Conservation (phyloP, 1,140 invertebrate genomes). For the Globodera rostochiensis region DNA sequence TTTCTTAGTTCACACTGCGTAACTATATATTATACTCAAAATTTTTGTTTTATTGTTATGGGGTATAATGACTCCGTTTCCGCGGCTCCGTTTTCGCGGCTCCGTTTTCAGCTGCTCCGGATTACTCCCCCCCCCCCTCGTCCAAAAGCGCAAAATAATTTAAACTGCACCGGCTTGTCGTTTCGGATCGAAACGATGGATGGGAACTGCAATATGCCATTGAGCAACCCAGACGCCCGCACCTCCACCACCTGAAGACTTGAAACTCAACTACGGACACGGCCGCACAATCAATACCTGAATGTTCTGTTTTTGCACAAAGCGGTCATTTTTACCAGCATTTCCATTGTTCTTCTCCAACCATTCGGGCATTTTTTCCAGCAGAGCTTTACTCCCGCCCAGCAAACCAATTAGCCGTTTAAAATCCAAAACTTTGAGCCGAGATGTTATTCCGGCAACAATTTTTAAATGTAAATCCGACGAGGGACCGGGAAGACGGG, state of each 20-base stretch:
- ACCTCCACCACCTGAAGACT: conserved; percentile 47
- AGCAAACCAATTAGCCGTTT: conserved; percentile 36
- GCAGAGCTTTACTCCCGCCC: not conserved
- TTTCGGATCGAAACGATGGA: conserved; percentile 40
- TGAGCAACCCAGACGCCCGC: conserved; percentile 47
- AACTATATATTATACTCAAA: no score
- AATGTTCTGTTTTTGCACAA: conserved; percentile 33
- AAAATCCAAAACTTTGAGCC: conserved; percentile 44
- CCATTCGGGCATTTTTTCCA: conserved; percentile 31
- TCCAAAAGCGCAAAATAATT: not conserved
- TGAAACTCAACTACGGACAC: not conserved
- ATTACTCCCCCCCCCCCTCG: no score
- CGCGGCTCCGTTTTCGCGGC: no score
- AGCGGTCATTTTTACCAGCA: conserved; percentile 22
- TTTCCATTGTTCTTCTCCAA: conserved; percentile 19
- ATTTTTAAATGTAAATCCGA: conserved; percentile 39
- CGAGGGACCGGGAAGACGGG: not conserved
- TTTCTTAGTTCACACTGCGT: no score
- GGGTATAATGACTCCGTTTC: no score
- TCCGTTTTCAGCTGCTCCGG: no score
- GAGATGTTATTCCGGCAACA: conserved; percentile 41
- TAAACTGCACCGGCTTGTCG: conserved; percentile 41
- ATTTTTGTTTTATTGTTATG: no score
- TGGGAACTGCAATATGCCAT: conserved; percentile 50
- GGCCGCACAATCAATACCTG: conserved; percentile 19